Conservation (phyloP, 2,888 invertebrate genomes). For the Polylopha cassiicola region DNA sequence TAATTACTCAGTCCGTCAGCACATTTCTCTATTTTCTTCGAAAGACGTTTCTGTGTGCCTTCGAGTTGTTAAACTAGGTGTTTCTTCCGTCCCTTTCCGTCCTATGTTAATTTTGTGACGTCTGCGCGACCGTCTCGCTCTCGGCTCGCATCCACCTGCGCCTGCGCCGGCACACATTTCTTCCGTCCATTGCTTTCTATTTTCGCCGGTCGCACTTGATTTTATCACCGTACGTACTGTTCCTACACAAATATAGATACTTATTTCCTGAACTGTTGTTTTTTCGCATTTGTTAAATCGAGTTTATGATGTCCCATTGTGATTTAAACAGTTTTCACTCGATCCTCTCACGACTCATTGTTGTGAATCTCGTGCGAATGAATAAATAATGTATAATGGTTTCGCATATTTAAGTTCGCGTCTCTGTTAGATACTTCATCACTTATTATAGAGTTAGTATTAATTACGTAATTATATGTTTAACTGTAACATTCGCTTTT, state of each 20-base stretch:
- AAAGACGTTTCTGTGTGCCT: constrained; percentile 54
- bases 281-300: constrained; percentile 15
- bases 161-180: constrained; percentile 65
- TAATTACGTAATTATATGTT: constrained; percentile 14
- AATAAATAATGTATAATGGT: constrained; percentile 13
- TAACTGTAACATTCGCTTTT: constrained; percentile 7
- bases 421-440: no score
- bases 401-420: no score
- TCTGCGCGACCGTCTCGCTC: constrained; percentile 47
- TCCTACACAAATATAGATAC: constrained; percentile 30
- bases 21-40: constrained; percentile 60
- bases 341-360: constrained; percentile 11
- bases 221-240: constrained; percentile 43
- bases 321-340: constrained; percentile 19
- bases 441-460: constrained; percentile 10
- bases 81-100: constrained; percentile 52
- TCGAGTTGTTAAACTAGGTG: constrained; percentile 53
- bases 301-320: constrained; percentile 14
- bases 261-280: constrained; percentile 12
- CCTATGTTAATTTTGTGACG: constrained; percentile 46
- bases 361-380: constrained; percentile 15
- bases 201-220: constrained; percentile 64
- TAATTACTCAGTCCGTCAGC: constrained; percentile 50
- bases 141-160: constrained; percentile 61
- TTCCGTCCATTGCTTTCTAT: constrained; percentile 74